These are phyloP conservation scores for honey bee (Apis mellifera) DNA, from an alignment of 1,140 invertebrate species.

Conservation along the genomic window Amel_HAv3.1 CM009933.2:3984001-3984500, in stretches of 20 bases:
- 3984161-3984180: not conserved
- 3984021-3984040: slow-evolving; percentile 92
- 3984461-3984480: slow-evolving; percentile 43
- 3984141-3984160: slow-evolving; percentile 25
- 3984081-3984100: not conserved
- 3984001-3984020: slow-evolving; percentile 94
- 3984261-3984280: not conserved
- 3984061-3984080: slow-evolving; percentile 15
- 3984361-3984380: slow-evolving; percentile 42
- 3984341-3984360: slow-evolving; percentile 21
- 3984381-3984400: slow-evolving; percentile 57
- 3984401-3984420: slow-evolving; percentile 40
- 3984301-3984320: slow-evolving; percentile 32
- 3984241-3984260: slow-evolving; percentile 2
- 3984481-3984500: slow-evolving; percentile 21
- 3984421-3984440: slow-evolving; percentile 38
- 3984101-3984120: not conserved
- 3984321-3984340: slow-evolving; percentile 48
- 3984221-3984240: not conserved
- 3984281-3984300: slow-evolving; percentile 21
- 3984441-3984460: slow-evolving; percentile 61
- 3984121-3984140: not conserved
- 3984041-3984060: slow-evolving; percentile 78
- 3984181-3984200: not conserved
- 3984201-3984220: slow-evolving; percentile 21